Evolutionary conservation across 2,113 vertebrate genomes (phyloP).

Genomic region (Nothobranchius kuhntae): DNA sequence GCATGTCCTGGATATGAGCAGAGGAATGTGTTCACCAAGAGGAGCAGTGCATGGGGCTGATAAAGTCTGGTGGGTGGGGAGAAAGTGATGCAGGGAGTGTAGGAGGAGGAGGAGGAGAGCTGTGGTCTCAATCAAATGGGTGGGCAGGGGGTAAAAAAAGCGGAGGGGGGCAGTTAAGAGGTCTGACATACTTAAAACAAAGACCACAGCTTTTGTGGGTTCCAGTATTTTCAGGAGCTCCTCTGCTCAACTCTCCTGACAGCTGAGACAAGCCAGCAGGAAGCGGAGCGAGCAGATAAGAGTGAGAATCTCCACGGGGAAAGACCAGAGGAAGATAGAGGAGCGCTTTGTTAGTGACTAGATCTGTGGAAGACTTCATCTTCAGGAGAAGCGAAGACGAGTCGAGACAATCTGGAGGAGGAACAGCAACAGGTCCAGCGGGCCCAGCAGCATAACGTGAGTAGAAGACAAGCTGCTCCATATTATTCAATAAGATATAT

Average conservation of each 20-base stretch:
- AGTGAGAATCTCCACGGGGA: conserved; percentile 40
- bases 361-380: neutral
- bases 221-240: neutral
- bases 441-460: conserved; percentile 64
- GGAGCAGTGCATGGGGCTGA: conserved; percentile 45
- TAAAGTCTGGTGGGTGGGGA: conserved; percentile 66
- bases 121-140: conserved; percentile 30
- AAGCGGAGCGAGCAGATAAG: conserved; percentile 24
- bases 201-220: conserved; percentile 31
- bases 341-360: neutral
- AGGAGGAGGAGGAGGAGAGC: conserved; percentile 42
- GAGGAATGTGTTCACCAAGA: conserved; percentile 50
- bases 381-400: conserved; percentile 23
- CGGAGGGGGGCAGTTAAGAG: conserved; percentile 21
- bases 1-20: conserved; percentile 55
- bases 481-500: too few species aligned
- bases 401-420: conserved; percentile 54
- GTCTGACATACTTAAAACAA: conserved; percentile 60
- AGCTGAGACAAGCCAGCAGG: conserved; percentile 32
- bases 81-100: conserved; percentile 43
- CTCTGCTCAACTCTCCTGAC: conserved; percentile 15
- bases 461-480: conserved; percentile 33
- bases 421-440: conserved; percentile 57
- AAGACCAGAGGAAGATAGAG: neutral
- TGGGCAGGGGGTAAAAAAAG: conserved; percentile 1